Conservation (phyloP, 2,113 vertebrate genomes). For the Cepphus grylle region DNA sequence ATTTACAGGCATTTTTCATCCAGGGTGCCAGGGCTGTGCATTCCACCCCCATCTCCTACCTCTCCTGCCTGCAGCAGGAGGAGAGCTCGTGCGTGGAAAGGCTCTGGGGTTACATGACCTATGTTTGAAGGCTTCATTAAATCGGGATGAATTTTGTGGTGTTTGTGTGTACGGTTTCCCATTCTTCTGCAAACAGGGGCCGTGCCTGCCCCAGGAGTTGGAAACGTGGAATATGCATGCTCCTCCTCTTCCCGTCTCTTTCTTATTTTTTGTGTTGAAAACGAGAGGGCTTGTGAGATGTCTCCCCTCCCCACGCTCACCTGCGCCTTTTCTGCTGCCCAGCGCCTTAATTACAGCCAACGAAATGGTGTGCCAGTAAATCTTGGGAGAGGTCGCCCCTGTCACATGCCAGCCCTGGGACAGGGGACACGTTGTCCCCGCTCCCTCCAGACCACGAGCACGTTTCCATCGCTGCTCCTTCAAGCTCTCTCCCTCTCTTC, state of each 20-base stretch:
- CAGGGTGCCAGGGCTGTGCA: neutral
- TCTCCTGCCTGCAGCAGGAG: neutral
- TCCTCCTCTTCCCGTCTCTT: neutral
- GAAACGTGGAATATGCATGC: fast-evolving
- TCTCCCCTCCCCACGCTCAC: neutral
- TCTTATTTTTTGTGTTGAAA: neutral
- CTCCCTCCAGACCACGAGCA: neutral
- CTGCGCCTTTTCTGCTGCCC: neutral
- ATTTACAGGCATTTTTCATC: fast-evolving
- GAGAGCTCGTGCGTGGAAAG: fast-evolving
- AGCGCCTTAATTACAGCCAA: neutral
- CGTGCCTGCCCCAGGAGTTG: neutral
- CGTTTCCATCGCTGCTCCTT: neutral
- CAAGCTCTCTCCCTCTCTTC: neutral
- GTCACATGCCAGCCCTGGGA: neutral
- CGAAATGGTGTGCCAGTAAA: neutral
- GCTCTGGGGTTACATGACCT: neutral
- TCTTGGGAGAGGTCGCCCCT: neutral
- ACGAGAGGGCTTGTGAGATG: neutral
- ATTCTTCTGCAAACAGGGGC: neutral
- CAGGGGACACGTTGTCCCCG: fast-evolving
- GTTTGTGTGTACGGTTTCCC: neutral
- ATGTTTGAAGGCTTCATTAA: neutral
- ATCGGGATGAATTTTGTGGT: neutral
- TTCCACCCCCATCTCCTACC: neutral